Evolutionary conservation across 1,140 invertebrate genomes (phyloP).

Genomic region (Camponotus vicinus): DNA sequence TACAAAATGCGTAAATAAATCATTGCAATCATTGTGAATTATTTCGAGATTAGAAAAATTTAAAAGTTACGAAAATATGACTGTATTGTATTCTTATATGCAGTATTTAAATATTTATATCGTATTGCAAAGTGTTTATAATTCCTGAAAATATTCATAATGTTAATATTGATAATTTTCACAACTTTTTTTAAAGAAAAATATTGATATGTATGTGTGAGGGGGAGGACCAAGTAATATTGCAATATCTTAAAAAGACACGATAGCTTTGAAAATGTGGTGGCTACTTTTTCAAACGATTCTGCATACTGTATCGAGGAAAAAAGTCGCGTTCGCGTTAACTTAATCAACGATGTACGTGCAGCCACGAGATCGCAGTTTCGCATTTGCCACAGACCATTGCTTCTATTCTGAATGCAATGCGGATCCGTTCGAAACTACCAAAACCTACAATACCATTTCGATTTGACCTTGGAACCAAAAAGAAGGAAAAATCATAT

Average conservation of each 20-base stretch:
- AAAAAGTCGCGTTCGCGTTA: constrained; percentile 65
- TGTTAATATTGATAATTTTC: not conserved
- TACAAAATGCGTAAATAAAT: not conserved
- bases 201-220: not conserved
- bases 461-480: constrained; percentile 46
- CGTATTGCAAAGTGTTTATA: not conserved
- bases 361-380: constrained; percentile 56
- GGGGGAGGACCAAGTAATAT: not conserved
- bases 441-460: constrained; percentile 62
- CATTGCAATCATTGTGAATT: not conserved
- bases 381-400: constrained; percentile 71
- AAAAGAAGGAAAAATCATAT: constrained; percentile 3
- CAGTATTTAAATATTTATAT: not conserved
- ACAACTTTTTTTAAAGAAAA: not conserved
- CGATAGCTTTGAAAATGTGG: not conserved
- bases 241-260: not conserved
- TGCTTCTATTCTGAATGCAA: constrained; percentile 66
- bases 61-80: not conserved
- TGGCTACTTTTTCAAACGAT: constrained; percentile 23
- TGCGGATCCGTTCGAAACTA: constrained; percentile 57
- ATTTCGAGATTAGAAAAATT: not conserved
- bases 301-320: constrained; percentile 35
- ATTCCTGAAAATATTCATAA: not conserved
- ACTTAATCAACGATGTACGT: constrained; percentile 70
- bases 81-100: not conserved